Conservation (phyloP, 2,888 invertebrate genomes). For the Tenthredo livida region DNA sequence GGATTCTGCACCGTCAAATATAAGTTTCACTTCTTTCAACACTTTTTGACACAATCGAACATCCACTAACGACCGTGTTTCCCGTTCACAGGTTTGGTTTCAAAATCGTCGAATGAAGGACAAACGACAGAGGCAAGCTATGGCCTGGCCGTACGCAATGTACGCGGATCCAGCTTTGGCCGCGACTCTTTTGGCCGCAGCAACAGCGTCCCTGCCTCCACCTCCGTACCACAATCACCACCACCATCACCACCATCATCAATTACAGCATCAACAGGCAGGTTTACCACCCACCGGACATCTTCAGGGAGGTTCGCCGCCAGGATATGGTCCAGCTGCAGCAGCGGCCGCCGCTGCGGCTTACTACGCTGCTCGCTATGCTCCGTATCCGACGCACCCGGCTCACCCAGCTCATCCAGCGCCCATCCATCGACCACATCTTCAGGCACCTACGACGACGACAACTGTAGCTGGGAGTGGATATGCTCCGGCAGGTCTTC, state of each 20-base stretch:
- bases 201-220: constrained; percentile 86
- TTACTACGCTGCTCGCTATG: constrained; percentile 81
- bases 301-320: constrained; percentile 80
- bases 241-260: constrained; percentile 62
- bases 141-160: constrained; percentile 97
- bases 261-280: constrained; percentile 55
- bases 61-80: constrained; percentile 18
- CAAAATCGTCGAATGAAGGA: constrained; percentile 98
- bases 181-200: constrained; percentile 94
- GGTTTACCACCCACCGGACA: constrained; percentile 77
- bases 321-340: constrained; percentile 77
- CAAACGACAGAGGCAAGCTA: constrained; percentile 95
- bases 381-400: constrained; percentile 80
- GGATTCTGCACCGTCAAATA: not conserved
- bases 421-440: constrained; percentile 80
- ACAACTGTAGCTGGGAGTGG: constrained; percentile 66
- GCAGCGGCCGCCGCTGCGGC: constrained; percentile 80
- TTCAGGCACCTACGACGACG: constrained; percentile 75
- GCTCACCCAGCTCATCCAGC: constrained; percentile 78
- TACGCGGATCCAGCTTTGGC: constrained; percentile 97
- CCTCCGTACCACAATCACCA: constrained; percentile 76
- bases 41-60: not conserved
- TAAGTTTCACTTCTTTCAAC: not conserved
- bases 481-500: constrained; percentile 57
- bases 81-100: constrained; percentile 92